phyloP scores from a whole-genome alignment of 2,888 invertebrate species.

The Lasiommata megera region DNA sequence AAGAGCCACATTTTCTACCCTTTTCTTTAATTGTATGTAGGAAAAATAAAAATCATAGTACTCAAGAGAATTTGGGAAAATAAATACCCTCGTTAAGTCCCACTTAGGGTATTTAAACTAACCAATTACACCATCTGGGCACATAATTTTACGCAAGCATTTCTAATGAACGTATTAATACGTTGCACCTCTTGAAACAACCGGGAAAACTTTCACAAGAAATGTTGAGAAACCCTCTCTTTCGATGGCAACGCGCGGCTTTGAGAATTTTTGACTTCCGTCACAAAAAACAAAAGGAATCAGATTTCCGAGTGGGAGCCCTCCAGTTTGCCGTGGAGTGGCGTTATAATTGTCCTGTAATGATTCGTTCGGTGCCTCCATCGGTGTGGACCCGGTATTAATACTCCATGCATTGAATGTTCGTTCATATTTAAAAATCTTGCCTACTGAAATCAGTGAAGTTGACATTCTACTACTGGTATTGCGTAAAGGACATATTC shows the following conservation, averaged over 20 bases:
- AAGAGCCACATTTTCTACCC: too few relatives aligned
- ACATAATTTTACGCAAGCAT: conserved; percentile 8
- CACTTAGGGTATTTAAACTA: neutral
- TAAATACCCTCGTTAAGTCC: neutral
- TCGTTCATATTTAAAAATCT: conserved; percentile 21
- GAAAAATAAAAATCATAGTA: neutral
- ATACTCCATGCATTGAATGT: conserved; percentile 63
- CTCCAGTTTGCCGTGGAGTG: conserved; percentile 69
- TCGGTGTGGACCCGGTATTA: conserved; percentile 64
- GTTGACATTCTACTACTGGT: neutral
- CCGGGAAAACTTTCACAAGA: conserved; percentile 22
- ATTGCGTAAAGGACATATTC: too few relatives aligned
- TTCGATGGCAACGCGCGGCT: conserved; percentile 43
- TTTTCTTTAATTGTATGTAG: too few relatives aligned
- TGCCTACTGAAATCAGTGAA: neutral
- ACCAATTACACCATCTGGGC: conserved; percentile 14
- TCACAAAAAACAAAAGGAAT: conserved; percentile 60
- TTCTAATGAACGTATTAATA: conserved; percentile 16
- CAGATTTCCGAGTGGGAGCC: conserved; percentile 69
- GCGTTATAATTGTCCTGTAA: conserved; percentile 75
- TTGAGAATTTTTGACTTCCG: conserved; percentile 55
- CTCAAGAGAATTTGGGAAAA: neutral
- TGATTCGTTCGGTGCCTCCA: conserved; percentile 70
- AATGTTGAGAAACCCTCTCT: conserved; percentile 23
- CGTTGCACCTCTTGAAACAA: conserved; percentile 18